phyloP scores from a whole-genome alignment of 2,113 vertebrate genomes.

The Nanger granti region DNA sequence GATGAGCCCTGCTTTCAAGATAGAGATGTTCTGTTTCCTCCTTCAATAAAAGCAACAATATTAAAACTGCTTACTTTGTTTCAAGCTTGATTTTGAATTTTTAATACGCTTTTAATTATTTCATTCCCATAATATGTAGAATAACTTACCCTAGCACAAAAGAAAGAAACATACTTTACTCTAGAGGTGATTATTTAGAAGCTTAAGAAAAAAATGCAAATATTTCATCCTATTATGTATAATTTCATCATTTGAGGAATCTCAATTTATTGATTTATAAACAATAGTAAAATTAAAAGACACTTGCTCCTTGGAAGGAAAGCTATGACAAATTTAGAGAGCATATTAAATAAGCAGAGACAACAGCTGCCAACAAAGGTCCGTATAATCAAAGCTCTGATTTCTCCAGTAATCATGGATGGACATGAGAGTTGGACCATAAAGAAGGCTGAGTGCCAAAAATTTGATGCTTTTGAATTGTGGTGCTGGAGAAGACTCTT shows the following conservation, averaged over 20 bases:
- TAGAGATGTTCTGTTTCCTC: not conserved
- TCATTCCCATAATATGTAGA: not conserved
- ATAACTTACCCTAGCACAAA: not conserved
- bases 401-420: not conserved
- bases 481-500: not conserved
- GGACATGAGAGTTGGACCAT: rapidly evolving
- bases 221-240: not conserved
- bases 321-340: not conserved
- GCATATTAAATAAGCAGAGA: not conserved
- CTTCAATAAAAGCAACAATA: not conserved
- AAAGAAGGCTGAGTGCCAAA: rapidly evolving
- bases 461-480: not conserved
- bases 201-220: not conserved
- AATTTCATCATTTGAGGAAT: not conserved
- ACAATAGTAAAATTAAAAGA: not conserved
- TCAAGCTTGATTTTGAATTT: not conserved
- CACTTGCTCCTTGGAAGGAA: not conserved
- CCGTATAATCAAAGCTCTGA: not conserved
- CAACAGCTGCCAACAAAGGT: not conserved
- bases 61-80: not conserved
- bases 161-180: not conserved
- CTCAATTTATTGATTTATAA: not conserved
- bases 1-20: not conserved
- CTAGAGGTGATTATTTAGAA: not conserved
- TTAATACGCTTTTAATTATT: not conserved